Evolutionary conservation across 2,113 vertebrate genomes (phyloP).

Genomic region (Ailurus styani): DNA sequence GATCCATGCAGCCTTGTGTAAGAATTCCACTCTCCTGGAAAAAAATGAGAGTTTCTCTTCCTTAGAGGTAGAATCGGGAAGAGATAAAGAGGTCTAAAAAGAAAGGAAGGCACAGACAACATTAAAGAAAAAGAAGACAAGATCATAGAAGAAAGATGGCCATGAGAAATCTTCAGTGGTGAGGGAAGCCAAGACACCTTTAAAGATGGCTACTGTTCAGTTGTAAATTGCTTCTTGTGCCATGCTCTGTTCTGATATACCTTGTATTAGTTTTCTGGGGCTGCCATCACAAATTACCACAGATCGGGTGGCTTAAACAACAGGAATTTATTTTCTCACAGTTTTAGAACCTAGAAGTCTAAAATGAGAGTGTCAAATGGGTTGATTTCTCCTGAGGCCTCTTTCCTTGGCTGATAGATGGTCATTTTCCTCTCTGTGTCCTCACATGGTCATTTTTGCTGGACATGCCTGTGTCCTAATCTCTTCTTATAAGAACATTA

Average conservation of each 20-base stretch:
- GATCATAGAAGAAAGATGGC: not conserved
- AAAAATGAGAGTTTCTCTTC: not conserved
- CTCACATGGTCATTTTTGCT: not conserved
- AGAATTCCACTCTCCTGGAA: not conserved
- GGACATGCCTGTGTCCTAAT: not conserved
- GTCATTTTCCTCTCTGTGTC: not conserved
- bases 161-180: not conserved
- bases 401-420: not conserved
- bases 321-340: not conserved
- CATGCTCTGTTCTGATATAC: not conserved
- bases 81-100: not conserved
- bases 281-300: not conserved
- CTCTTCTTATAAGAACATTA: not conserved
- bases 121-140: not conserved
- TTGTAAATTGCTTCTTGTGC: not conserved
- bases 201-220: not conserved
- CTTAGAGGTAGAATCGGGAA: not conserved
- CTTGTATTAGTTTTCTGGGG: not conserved
- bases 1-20: fast-evolving
- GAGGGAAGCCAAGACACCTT: not conserved
- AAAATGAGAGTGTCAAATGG: not conserved
- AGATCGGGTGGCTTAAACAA: not conserved
- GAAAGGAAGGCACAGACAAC: not conserved
- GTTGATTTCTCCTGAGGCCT: not conserved
- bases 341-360: not conserved